phyloP scores from a whole-genome alignment of 2,888 invertebrate species.

The Mesorhabditis spiculigera region DNA sequence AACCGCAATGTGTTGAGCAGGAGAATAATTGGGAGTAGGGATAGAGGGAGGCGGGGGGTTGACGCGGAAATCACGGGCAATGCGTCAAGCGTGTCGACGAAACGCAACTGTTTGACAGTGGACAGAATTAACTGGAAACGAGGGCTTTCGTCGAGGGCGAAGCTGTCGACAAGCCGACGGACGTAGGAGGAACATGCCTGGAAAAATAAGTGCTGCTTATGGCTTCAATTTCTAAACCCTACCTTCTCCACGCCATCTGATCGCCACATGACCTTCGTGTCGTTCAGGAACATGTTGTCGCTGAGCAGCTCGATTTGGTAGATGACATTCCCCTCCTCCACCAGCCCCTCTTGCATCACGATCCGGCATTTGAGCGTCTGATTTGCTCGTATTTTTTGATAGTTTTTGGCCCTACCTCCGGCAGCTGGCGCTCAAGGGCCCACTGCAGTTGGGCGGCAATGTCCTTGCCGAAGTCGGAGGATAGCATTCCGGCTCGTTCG shows the following conservation, averaged over 20 bases:
- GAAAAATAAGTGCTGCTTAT: not conserved
- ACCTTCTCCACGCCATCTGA: constrained; percentile 51
- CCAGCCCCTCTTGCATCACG: constrained; percentile 38
- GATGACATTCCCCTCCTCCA: constrained; percentile 38
- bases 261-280: constrained; percentile 45
- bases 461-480: constrained; percentile 33
- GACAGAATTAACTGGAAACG: constrained; percentile 54
- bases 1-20: not conserved
- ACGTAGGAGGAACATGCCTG: constrained; percentile 51
- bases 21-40: not conserved
- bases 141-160: constrained; percentile 41
- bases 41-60: not conserved
- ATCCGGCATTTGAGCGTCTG: constrained; percentile 43
- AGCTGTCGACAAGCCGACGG: constrained; percentile 38
- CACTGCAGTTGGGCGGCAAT: constrained; percentile 49
- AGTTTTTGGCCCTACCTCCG: constrained; percentile 17
- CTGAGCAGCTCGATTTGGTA: constrained; percentile 53
- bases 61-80: constrained; percentile 16
- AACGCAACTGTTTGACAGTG: constrained; percentile 47
- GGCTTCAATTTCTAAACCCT: not conserved
- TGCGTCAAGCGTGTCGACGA: constrained; percentile 37
- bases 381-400: constrained; percentile 9
- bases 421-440: constrained; percentile 46
- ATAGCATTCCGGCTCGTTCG: constrained; percentile 45
- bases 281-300: constrained; percentile 38